Evolutionary conservation across 2,888 invertebrate genomes (phyloP).

Genomic region (Ferrisia virgata): DNA sequence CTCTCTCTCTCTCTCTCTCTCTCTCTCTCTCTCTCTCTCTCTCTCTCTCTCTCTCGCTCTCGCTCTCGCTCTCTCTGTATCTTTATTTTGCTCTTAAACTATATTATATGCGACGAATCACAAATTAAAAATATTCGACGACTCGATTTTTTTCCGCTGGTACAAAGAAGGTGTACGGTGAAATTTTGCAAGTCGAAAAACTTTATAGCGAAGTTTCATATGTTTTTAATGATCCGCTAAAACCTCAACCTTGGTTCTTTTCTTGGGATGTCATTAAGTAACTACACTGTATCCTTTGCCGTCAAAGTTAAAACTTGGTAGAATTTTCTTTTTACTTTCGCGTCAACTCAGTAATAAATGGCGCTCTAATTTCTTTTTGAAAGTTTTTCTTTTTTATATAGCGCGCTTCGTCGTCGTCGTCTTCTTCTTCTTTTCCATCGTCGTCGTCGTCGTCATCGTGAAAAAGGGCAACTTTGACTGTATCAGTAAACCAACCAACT

Average conservation of each 20-base stretch:
- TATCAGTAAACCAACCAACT: slow-evolving; percentile 22
- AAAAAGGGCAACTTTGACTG: background rate
- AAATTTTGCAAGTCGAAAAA: slow-evolving; percentile 32
- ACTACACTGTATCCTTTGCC: slow-evolving; percentile 27
- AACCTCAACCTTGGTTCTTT: background rate
- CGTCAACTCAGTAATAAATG: slow-evolving; percentile 29
- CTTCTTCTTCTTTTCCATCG: background rate
- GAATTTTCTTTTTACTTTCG: slow-evolving; percentile 33
- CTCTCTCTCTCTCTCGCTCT: no score
- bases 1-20: no score
- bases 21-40: no score
- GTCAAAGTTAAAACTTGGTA: slow-evolving; percentile 27
- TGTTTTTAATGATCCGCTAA: slow-evolving; percentile 36
- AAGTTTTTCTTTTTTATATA: slow-evolving; percentile 12
- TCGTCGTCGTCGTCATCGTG: background rate
- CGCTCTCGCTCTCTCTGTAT: no score
- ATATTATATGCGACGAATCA: background rate
- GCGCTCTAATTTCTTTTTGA: slow-evolving; percentile 29
- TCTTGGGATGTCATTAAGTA: slow-evolving; percentile 30
- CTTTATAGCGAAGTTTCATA: slow-evolving; percentile 31
- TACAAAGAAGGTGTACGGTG: background rate
- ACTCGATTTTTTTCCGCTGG: background rate
- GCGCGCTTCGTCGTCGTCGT: no score
- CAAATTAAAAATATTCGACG: slow-evolving; percentile 19
- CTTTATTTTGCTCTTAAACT: background rate